phyloP scores from a whole-genome alignment of 2,888 invertebrate genomes.

The Scotopteryx bipunctaria region DNA sequence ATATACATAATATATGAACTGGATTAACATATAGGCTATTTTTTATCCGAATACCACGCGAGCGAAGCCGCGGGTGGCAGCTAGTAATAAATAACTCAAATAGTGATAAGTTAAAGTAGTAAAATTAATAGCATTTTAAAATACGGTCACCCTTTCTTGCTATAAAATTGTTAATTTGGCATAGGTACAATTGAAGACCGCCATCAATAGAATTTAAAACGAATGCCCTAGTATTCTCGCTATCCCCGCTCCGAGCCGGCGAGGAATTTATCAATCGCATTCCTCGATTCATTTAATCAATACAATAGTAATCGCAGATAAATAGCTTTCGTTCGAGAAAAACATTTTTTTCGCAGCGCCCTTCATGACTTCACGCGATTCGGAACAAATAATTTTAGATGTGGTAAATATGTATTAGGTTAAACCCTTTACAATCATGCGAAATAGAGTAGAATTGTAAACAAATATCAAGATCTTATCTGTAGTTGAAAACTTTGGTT shows the following conservation, averaged over 20 bases:
- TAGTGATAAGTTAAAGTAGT: no score
- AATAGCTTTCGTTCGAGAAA: constrained; percentile 61
- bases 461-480: no score
- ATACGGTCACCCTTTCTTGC: constrained; percentile 11
- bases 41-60: no score
- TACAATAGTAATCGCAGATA: constrained; percentile 66
- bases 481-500: no score
- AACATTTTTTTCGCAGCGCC: constrained; percentile 67
- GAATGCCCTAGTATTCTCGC: constrained; percentile 34
- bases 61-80: no score
- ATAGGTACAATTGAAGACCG: constrained; percentile 27
- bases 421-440: neutral
- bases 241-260: constrained; percentile 26
- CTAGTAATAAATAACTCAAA: no score
- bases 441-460: neutral
- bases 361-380: constrained; percentile 48
- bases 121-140: no score
- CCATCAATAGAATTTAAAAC: constrained; percentile 35
- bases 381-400: constrained; percentile 13
- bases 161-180: constrained; percentile 27
- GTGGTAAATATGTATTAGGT: neutral
- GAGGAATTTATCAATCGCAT: constrained; percentile 41
- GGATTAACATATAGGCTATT: no score
- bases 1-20: no score
- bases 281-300: constrained; percentile 57